These are phyloP conservation scores for Rhagophthalmus giganteus DNA, from an alignment of 2,888 invertebrate genomes.

Conservation along the genomic window DNA sequence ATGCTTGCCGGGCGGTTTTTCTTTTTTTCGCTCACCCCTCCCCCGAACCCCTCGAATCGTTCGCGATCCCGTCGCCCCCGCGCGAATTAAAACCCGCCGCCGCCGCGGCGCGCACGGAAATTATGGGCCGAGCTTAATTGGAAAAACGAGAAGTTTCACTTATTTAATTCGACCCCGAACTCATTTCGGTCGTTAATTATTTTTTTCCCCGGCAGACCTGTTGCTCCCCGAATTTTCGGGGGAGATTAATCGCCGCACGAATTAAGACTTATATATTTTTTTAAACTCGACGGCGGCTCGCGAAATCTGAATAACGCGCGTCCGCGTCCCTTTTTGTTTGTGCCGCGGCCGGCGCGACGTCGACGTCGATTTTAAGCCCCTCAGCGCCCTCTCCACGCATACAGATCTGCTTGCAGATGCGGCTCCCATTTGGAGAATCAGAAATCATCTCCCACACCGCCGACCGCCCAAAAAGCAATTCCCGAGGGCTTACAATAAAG, in stretches of 20 bases:
- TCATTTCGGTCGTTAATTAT: slow-evolving; percentile 10
- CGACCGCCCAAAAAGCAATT: too few species aligned
- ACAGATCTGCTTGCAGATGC: slow-evolving; percentile 12
- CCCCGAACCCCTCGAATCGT: too few species aligned
- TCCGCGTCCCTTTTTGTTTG: not conserved
- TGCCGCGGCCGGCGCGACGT: too few species aligned
- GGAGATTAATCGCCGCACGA: not conserved
- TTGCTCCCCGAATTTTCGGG: slow-evolving; percentile 2
- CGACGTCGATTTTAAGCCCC: slow-evolving; percentile 8
- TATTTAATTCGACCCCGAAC: not conserved
- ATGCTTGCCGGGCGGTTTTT: slow-evolving; percentile 40
- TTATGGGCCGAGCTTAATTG: slow-evolving; percentile 9
- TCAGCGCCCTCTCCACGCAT: slow-evolving; percentile 7
- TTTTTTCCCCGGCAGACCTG: too few species aligned
- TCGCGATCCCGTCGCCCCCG: too few species aligned
- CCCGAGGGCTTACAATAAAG: slow-evolving; percentile 7
- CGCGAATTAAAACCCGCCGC: too few species aligned
- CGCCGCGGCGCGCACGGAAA: too few species aligned
- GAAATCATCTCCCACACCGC: slow-evolving; percentile 8
- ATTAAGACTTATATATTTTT: not conserved
- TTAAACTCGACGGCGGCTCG: not conserved
- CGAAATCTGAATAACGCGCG: not conserved
- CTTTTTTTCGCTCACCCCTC: too few species aligned
- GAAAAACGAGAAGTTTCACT: slow-evolving; percentile 2
- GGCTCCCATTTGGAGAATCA: slow-evolving; percentile 8